Evolutionary conservation across 2,113 vertebrate species (phyloP), one percentile per base, ranked within the genome.

Genomic region (Acanthochromis polyacanthus): DNA sequence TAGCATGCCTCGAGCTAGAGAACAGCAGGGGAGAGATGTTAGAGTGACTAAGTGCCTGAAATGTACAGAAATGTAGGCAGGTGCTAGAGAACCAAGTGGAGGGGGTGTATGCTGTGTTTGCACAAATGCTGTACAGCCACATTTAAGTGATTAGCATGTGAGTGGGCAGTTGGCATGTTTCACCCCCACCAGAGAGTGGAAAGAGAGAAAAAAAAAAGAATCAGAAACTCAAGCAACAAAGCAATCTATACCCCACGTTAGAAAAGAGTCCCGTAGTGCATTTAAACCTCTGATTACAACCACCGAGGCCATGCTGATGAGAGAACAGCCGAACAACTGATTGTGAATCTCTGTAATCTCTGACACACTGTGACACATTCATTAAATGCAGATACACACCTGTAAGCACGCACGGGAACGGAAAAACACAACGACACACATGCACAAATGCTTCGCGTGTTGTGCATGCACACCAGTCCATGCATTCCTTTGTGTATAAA

Each of bases 211-310:
- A 7, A 53, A 53, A 67, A 82, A 10, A 4, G 2, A 75, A 50
- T 32, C 45, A 55, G 32, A 78, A 70, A 55, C n/a, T 50, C 32
- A 3, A 32, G 66, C 52, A 58, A 53, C 55, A 52, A 30, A n/a
- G n/a, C 62, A 60, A 16, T 71, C 45, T 30, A 61, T 10, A 1
- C 36, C 15, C 11, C 23, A 20, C 1, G 7, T 66, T 45, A 51
- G 20, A 71, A 50, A 14, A 40, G 58, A 67, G 73, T 78, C 64
- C 15, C 80, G 63, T 20, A 38, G 64, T 30, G 65, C 38, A 81
- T 78, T 86, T 62, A 84, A 9, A 48, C 40, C 28, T 38, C 64
- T 77, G 75, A 85, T 88, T 83, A 51, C 71, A 77, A 65, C 59
- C 40, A 32, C 60, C 48, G 16, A 36, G 46, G 71, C 40, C 22